Evolutionary conservation across 2,113 vertebrate genomes (phyloP).

Genomic region (Apodemus speciosus): DNA sequence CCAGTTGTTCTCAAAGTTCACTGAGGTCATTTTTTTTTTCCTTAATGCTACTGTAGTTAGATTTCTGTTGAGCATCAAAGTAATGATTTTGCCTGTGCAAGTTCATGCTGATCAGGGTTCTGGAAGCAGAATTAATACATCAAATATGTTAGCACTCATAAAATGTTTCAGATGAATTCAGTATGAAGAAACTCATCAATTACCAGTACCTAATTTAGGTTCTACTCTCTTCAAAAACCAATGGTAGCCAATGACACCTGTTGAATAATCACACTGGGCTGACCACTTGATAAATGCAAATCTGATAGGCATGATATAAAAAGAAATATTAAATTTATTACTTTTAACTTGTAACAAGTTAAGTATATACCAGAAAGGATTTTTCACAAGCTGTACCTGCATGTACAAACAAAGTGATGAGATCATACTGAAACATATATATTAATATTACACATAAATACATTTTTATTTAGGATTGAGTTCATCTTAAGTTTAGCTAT

Average conservation of each 20-base stretch:
- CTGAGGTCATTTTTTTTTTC: background rate
- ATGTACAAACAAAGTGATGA: background rate
- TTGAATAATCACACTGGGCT: background rate
- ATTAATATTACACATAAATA: too few relatives aligned
- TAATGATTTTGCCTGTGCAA: background rate
- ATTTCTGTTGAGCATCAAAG: background rate
- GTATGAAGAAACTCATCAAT: background rate
- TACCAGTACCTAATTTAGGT: background rate
- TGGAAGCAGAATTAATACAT: background rate
- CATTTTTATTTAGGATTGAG: too few relatives aligned
- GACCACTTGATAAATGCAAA: accelerated
- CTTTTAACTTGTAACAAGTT: background rate
- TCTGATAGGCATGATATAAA: too few relatives aligned
- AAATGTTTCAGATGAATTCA: background rate
- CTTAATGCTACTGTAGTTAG: background rate
- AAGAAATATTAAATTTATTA: background rate
- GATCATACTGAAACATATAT: background rate
- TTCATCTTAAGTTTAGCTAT: background rate
- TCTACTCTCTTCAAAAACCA: background rate
- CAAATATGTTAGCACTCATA: background rate
- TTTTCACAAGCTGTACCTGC: background rate
- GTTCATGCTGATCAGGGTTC: background rate
- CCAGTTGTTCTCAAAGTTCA: background rate
- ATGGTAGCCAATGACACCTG: background rate
- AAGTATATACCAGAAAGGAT: too few relatives aligned